These are phyloP conservation scores for Peromyscus polionotus DNA, from an alignment of 2,113 vertebrate species.

Conservation along the genomic window DNA sequence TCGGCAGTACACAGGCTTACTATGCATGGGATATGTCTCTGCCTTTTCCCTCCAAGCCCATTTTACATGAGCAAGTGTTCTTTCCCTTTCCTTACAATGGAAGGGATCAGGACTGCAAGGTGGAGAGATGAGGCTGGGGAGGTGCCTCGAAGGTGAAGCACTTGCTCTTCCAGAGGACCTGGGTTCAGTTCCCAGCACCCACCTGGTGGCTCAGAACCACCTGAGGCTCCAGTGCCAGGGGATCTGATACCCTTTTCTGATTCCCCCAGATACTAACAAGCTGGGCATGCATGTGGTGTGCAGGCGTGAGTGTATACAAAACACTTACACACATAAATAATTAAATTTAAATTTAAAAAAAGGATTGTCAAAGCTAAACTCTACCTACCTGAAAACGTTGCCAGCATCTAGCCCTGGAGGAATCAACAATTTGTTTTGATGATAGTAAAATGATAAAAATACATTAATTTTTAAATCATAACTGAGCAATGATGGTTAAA, in stretches of 20 bases:
- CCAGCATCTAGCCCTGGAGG: background rate
- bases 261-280: background rate
- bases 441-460: background rate
- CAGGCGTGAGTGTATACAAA: background rate
- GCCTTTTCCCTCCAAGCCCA: background rate
- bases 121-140: background rate
- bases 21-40: background rate
- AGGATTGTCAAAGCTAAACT: background rate
- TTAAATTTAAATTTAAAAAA: background rate
- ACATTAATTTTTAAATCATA: constrained; percentile 19
- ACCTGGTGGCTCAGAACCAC: background rate
- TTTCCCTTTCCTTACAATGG: background rate
- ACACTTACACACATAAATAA: background rate
- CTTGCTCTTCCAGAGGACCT: background rate
- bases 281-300: background rate
- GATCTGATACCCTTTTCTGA: background rate
- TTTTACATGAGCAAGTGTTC: background rate
- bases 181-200: background rate
- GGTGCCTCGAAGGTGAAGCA: background rate
- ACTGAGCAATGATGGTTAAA: background rate
- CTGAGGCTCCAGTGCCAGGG: background rate
- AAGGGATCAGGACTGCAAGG: background rate
- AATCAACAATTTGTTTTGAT: constrained; percentile 10
- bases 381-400: background rate
- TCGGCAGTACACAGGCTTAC: background rate